phyloP scores from a whole-genome alignment of 2,113 vertebrate species.

The Sula dactylatra region DNA sequence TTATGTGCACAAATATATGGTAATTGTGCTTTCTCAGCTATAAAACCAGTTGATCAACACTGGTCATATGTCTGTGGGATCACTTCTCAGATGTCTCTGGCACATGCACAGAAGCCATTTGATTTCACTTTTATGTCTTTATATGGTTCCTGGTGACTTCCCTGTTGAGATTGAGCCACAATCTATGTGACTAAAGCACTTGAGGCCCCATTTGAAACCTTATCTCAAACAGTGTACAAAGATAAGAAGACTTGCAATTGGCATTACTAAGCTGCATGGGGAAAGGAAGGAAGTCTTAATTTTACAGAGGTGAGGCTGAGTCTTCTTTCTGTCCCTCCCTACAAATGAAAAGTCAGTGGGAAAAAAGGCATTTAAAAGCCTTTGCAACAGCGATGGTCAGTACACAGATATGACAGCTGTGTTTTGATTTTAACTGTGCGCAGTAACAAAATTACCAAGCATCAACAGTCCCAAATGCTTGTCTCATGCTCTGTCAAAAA shows the following conservation, averaged over 20 bases:
- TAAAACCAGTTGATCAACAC: not conserved
- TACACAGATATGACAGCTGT: not conserved
- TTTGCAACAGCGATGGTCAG: not conserved
- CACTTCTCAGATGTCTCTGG: not conserved
- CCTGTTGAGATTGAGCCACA: not conserved
- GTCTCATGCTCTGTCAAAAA: fast-evolving
- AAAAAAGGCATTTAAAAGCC: not conserved
- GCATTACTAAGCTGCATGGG: not conserved
- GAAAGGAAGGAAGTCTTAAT: not conserved
- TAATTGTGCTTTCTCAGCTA: not conserved
- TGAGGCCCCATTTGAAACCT: not conserved
- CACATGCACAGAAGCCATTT: not conserved
- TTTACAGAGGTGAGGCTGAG: not conserved
- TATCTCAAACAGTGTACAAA: not conserved
- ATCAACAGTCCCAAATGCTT: not conserved
- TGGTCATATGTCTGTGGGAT: not conserved
- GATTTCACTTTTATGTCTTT: not conserved
- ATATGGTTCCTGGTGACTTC: not conserved
- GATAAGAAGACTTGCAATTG: not conserved
- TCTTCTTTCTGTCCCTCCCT: not conserved
- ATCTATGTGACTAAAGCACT: not conserved
- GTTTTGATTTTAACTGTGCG: not conserved
- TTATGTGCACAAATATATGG: not conserved
- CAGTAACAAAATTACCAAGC: not conserved
- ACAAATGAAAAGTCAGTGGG: not conserved